Evolutionary conservation across 2,888 invertebrate species (phyloP), one percentile per base, ranked within the genome.

Genomic region (Melanchra persicariae): DNA sequence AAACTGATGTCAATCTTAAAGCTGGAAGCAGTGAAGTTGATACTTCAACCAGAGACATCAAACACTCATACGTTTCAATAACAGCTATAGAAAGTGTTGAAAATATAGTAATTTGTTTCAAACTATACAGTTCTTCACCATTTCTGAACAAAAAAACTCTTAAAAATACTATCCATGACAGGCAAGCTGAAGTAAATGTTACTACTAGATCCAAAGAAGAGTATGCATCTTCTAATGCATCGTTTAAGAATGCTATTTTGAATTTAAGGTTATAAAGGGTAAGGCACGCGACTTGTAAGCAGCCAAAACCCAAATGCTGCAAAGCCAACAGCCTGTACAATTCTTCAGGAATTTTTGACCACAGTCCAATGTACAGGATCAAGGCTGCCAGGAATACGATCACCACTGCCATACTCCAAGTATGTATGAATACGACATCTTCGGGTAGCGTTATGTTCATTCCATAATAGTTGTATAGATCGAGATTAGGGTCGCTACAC

Each of bases 91-190:
- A 79, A 0, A 84, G 4, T 0, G 58, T 63, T 8, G 70, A 58
- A 72, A 85, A 87, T 15, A 72, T 19, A 1, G 75, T 51, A 12
- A 85, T 34, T 6, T 87, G 77, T 54, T 66, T 81, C 57, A 79
- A 70, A 59, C 15, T 79, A 30, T 87, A 88, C 7, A 87, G 66
- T 37, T 78, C 68, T 61, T 82, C 81, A 5, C 78, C 81, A 51
- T 83, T 81, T 49, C 61, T 66, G 6, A 86, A 85, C 12, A 88
- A 30, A 24, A 86, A 86, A 17, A 88, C 52, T 58, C 80, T 85
- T 60, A 88, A 58, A 70, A 85, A 87, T 24, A 83, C 63, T 9
- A 87, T 71, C 79, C 83, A 79, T 10, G 85, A 65, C 9, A 84
- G 45, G 52, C 75, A 76, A 0, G 81, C 74, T 6, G 85, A 79